Base-by-base conservation (phyloP, 1,140 invertebrate species). In the Carcinoscorpius rotundicauda region DNA sequence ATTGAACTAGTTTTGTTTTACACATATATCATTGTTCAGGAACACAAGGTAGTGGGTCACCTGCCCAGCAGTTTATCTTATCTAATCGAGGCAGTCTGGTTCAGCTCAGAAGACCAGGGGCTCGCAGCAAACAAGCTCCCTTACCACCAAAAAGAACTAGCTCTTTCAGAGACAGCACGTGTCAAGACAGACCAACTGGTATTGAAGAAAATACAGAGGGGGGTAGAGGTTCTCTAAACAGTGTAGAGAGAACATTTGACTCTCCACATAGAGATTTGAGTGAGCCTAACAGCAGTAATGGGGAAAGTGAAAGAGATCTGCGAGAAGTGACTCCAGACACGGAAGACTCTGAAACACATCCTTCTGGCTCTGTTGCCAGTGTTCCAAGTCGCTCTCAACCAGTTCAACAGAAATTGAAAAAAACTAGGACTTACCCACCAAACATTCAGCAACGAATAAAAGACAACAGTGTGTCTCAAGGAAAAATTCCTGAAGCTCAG, bases 131-230 rank as follows among this genome's bases (percentile, higher is more conserved):
- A 73, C 90, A 90, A 68, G 94, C 93, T 76, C 89, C 90, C 75
- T 90, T 91, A 4, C 91, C 92, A 65, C 91, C 92, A 4, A 94
- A 94, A 78, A 81, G 91, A 70, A 94, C 92, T 55, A 93, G 90
- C 87, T 93, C 72, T 10, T 73, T 73, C 61, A 71, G 67, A 52
- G 71, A 73, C 53, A 69, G 63, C 29, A 29, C 29, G 29, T 29
- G 29, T 29, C 29, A 29, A 29, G 29, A 29, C 29, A 29, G 29
- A 29, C 29, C 29, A 29, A 29, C 29, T 29, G 62, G 52, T 8
- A 51, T 53, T n/a, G 62, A 63, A n/a, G 62, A 63, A 52, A 53
- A 53, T 10, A 63, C 62, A 48, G 56, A 51, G 52, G 51, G 51
- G 10, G 52, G 51, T n/a, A 63, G 51, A 49, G 62, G 56, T 49